Base-by-base conservation (phyloP, 1,140 invertebrate species). In the Drosophila grimshawi region DNA sequence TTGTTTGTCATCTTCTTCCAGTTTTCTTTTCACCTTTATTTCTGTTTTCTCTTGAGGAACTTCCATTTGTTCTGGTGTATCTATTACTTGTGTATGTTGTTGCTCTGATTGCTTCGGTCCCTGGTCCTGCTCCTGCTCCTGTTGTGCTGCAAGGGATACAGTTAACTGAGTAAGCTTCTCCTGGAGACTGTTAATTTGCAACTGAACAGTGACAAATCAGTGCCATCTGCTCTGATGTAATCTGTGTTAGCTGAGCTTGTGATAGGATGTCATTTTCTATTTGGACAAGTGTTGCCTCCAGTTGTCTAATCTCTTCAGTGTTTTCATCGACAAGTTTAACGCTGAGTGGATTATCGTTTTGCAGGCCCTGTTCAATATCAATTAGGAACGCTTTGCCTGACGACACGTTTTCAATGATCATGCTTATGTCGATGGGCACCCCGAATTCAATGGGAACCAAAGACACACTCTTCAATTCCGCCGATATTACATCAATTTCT, bases 401-500 rank as follows among this genome's bases (percentile, higher is more conserved):
- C 4, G 72, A 75, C 0, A 91, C 85, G 35, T 91, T 82, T 32
- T 86, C 69, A 27, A 91, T 79, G 4, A 91, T 74, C 2, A 32
- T 11, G 29, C 67, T 69, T 4, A 91, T 75, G 27, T 91, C 81
- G 4, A 82, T 57, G 0, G 71, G 73, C 7, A 65, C 52, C 0
- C 51, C 72, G 0, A 61, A 7, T n/a, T 68, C 65, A 6, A 19
- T 39, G 0, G 71, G 8, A 32, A 76, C 41, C 5, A 37, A 6
- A 1, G 52, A 39, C 2, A 92, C 35, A 5, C 53, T 57, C 27
- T 71, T 90, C 1, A 92, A 37, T 41, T 91, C 88, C 0, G 67
- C 69, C 4, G 77, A 76, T 52, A 92, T 78, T n/a, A 66, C 56
- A 65, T 92, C 91, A 5, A 92, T 79, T 72, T 92, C 91, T 32